phyloP scores from a whole-genome alignment of 1,140 invertebrate genomes.

The Aphis craccivora region DNA sequence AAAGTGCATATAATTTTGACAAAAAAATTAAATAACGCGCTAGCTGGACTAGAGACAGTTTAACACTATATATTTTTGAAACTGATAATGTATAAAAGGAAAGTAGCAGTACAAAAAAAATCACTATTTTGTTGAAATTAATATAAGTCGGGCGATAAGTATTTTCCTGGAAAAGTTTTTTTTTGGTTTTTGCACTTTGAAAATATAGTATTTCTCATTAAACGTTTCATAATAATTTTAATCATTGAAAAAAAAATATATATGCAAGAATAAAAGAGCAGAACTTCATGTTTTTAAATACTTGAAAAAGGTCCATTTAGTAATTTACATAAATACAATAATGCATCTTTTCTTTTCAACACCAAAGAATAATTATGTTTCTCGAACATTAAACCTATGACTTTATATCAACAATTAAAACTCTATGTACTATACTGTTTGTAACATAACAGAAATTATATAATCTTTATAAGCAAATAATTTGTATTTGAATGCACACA shows the following conservation, averaged over 20 bases:
- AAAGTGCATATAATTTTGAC: not conserved
- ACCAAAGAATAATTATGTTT: conserved; percentile 27
- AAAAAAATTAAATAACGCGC: not conserved
- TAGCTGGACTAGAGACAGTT: not conserved
- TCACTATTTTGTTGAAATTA: not conserved
- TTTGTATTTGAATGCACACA: not conserved
- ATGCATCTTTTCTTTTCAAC: conserved; percentile 17
- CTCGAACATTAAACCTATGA: not conserved
- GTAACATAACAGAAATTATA: not conserved
- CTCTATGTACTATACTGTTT: not conserved
- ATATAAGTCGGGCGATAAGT: not conserved
- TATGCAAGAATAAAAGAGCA: not conserved
- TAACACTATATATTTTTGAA: not conserved
- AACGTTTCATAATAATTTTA: conserved; percentile 44
- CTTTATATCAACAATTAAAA: not conserved
- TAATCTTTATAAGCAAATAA: not conserved
- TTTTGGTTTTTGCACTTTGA: not conserved
- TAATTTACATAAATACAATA: conserved; percentile 43
- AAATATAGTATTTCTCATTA: conserved; percentile 41
- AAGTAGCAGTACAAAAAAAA: not conserved
- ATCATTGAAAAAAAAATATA: not conserved
- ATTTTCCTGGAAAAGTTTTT: not conserved
- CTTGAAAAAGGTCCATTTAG: conserved; percentile 36
- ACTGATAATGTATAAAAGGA: not conserved
- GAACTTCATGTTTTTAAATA: not conserved